Base-by-base conservation (phyloP, 2,797 vertebrate species). In the Ibycter americanus region DNA sequence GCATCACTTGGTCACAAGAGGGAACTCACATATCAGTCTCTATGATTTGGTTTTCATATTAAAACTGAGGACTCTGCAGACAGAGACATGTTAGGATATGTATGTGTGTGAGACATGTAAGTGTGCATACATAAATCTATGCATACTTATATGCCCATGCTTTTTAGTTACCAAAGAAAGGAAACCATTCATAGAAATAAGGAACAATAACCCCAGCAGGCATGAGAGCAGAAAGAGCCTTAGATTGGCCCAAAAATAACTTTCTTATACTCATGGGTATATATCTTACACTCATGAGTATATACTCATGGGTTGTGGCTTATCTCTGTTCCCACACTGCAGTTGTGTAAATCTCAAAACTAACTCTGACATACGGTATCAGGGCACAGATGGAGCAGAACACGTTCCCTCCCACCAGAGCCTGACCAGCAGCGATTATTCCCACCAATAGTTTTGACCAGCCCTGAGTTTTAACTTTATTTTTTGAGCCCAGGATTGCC, bases 1-100 rank as follows among this genome's bases (percentile, higher is more conserved):
- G 21, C 93, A 27, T 15, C 31, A 0, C 22, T 86, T 65, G 63
- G 93, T 78, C 97, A 88, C 97, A 91, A 95, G 97, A 96, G 96
- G 96, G 97, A 88, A 77, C 93, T 94, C 87, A 0, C 12, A 8
- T 31, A 68, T 71, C 87, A 81, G 51, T 31, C 40, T 49, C 15
- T 22, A 2, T 18, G 32, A 12, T 84, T 72, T 71, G 11, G 54
- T 52, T 78, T 83, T 63, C n/a, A 0, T 51, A 7, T 76, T 58
- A 36, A 52, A 78, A 36, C 31, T 2, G 51, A 83, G 31, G 32
- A 56, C n/a, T 63, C 59, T 4, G 4, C 25, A 76, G 46, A 40
- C 27, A 78, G 27, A 29, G 15, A 5, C 22, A 4, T 38, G 4
- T 22, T 59, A 8, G 31, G 34, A 20, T 40, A 9, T 34, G 12